Evolutionary conservation across 1,140 invertebrate species (phyloP).

Genomic region (Thaumatotibia leucotreta): DNA sequence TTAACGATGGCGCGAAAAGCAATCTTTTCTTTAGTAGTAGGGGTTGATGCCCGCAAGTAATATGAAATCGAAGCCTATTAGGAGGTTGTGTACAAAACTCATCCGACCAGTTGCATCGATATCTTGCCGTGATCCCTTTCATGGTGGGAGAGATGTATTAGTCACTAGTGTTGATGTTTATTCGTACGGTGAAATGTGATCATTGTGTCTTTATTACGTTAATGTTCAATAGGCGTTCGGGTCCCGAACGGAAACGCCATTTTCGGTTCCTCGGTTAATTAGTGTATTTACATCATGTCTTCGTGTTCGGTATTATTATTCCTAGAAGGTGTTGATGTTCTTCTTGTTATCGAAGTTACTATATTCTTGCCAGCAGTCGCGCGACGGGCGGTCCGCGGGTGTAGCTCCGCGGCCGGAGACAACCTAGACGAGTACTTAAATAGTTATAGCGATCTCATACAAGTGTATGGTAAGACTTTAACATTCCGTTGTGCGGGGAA

Average conservation of each 20-base stretch:
- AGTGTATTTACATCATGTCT: not conserved
- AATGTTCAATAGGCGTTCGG: not conserved
- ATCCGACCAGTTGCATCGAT: conserved; percentile 13
- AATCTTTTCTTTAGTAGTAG: conserved; percentile 1
- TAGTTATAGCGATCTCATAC: conserved; percentile 1
- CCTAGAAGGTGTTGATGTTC: conserved; percentile 1
- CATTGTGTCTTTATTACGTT: conserved; percentile 13
- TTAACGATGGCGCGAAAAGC: not conserved
- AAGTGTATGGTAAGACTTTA: not conserved
- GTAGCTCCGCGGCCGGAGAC: not conserved
- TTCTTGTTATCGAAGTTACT: not conserved
- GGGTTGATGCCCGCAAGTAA: not conserved
- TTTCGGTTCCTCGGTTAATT: not conserved
- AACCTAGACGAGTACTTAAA: conserved; percentile 11
- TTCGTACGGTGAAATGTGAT: conserved; percentile 12
- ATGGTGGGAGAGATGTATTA: not conserved
- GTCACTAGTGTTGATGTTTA: conserved; percentile 8
- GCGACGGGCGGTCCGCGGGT: not conserved
- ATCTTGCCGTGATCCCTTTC: conserved; percentile 5
- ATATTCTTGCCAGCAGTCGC: conserved; percentile 10
- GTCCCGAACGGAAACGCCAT: not conserved
- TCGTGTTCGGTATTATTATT: not conserved
- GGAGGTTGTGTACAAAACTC: conserved; percentile 10
- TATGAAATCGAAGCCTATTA: conserved; percentile 6
- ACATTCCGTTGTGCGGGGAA: not conserved